Percentiles rank a stretch among this genome's conserved stretches.
phyloP scores from a whole-genome alignment of 2,888 invertebrate species.

The Epinotia ramella region DNA sequence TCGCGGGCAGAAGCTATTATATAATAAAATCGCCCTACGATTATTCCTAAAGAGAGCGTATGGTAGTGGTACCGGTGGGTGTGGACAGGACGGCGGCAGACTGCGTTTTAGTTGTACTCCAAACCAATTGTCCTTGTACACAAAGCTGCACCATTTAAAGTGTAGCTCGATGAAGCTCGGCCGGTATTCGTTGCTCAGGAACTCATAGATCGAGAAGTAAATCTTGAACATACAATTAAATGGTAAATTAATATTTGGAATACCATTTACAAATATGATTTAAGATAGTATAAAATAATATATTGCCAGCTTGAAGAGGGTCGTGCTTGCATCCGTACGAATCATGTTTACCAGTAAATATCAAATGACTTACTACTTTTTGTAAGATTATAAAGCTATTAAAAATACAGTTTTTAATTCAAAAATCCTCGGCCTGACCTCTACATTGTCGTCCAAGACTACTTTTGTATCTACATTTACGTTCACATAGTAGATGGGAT shows the following conservation, averaged over 20 bases:
- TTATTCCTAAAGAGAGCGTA: neutral
- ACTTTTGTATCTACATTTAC: neutral
- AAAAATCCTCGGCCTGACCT: neutral
- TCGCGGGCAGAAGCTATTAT: too few relatives aligned
- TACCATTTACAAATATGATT: too few relatives aligned
- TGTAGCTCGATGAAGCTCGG: constrained; percentile 1
- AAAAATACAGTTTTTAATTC: too few relatives aligned
- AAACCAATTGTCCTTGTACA: neutral
- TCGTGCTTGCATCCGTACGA: too few relatives aligned
- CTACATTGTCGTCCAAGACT: neutral
- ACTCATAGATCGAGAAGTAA: neutral
- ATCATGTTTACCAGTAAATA: too few relatives aligned
- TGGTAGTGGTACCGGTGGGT: neutral
- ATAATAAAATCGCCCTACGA: too few relatives aligned
- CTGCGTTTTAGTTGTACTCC: neutral
- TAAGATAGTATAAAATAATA: too few relatives aligned
- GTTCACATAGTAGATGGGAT: neutral
- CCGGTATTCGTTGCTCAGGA: neutral
- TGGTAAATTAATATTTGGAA: too few relatives aligned
- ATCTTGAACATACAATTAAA: neutral
- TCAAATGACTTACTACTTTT: too few relatives aligned
- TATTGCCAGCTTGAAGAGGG: too few relatives aligned
- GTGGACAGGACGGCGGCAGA: neutral
- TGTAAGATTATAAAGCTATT: too few relatives aligned
- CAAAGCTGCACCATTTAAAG: neutral